These are phyloP conservation scores for Clepsis dumicolana DNA, from an alignment of 2,888 invertebrate genomes.

Conservation along the genomic window DNA sequence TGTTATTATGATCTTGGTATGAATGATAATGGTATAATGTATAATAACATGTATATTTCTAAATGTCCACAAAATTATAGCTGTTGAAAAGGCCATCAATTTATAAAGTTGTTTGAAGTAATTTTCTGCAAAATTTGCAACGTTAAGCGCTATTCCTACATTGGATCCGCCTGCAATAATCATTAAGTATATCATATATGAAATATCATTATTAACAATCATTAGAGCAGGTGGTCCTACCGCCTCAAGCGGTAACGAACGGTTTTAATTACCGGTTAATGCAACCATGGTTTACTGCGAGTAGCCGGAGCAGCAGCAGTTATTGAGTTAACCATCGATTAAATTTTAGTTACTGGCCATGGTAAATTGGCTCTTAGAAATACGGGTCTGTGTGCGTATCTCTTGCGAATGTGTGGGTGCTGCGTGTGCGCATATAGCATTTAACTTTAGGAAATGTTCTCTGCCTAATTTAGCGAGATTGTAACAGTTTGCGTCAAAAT, in stretches of 20 bases:
- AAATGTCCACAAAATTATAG: too few species aligned
- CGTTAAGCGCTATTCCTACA: background rate
- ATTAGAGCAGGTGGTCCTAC: slow-evolving; percentile 36
- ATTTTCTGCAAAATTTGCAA: background rate
- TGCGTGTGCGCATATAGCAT: background rate
- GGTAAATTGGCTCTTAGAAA: slow-evolving; percentile 7
- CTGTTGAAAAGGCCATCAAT: too few species aligned
- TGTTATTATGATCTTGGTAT: too few species aligned
- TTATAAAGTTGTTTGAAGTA: too few species aligned
- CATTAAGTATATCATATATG: slow-evolving; percentile 3
- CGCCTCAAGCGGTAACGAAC: slow-evolving; percentile 19
- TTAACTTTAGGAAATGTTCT: background rate
- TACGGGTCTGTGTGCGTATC: background rate
- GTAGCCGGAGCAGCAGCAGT: slow-evolving; percentile 12
- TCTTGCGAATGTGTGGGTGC: background rate
- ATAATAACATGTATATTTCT: too few species aligned
- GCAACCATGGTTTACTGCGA: slow-evolving; percentile 16
- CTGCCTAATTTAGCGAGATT: too few species aligned
- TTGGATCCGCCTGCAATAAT: background rate
- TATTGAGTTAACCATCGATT: slow-evolving; percentile 36
- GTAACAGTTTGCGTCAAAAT: too few species aligned
- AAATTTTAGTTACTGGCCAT: slow-evolving; percentile 15
- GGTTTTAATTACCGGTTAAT: slow-evolving; percentile 36
- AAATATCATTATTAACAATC: slow-evolving; percentile 26
- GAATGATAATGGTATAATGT: too few species aligned